Evolutionary conservation across 1,140 invertebrate genomes (phyloP), one percentile per base, ranked within the genome.

Genomic region (Drosophila persimilis): DNA sequence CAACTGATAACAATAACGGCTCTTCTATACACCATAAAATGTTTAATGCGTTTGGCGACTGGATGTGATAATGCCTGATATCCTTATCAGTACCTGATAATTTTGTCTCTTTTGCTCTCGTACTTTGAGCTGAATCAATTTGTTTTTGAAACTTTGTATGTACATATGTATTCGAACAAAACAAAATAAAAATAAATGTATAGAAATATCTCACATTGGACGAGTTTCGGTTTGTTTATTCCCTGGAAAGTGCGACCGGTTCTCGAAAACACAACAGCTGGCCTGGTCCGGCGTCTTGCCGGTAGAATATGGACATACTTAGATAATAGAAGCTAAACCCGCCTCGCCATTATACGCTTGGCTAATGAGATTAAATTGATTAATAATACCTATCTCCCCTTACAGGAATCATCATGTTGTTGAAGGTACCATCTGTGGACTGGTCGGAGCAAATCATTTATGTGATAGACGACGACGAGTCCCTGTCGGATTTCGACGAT

Each of bases 401-500:
- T 81, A n/a, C 54, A 89, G 72, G 58, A 64, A 65, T 54, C 43
- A 89, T 56, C 61, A 90, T 91, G 90, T 77, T 91, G 67, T 67
- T 91, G 57, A 91, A 91, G 89, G 86, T 90, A 60, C 90, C 90
- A 73, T 91, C 90, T 76, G 84, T 85, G 64, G 90, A 91, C 67
- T 91, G 90, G 90, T 89, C 90, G 59, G 90, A 91, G 67, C 89
- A 91, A 89, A 89, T 91, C 52, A 89, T 91, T 69, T 88, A 90
- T 56, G 70, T 90, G 52, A 80, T 90, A 20, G 93, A 94, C 46
- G 91, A 93, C 11, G 92, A 93, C 54, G 92, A 93, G 53, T 92
- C 93, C n/a, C 91, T 92, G 20, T 91, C 92, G 43, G 93, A 95
- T 76, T 70, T 90, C 43, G 90, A 91, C 66, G 90, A 91, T 64